Evolutionary conservation across 2,113 vertebrate species (phyloP), one percentile per base, ranked within the genome.

Genomic region (Scopus umbretta): DNA sequence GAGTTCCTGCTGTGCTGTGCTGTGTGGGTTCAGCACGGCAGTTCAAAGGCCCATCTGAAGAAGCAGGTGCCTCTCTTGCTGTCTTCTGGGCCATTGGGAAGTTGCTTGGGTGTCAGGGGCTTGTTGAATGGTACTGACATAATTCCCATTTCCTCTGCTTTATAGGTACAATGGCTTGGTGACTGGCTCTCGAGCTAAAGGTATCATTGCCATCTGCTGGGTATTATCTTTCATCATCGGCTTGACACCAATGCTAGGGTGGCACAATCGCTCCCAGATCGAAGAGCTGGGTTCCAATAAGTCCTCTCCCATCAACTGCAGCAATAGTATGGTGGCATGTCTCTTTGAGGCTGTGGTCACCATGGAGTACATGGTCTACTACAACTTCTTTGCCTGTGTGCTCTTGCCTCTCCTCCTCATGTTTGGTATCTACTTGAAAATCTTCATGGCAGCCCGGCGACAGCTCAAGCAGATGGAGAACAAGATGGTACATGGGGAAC

Each of bases 351-450:
- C 96, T 1, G 99, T 99, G 96, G 99, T 99, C 53, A 97, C 97
- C 93, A 99, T 99, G 99, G 97, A 98, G 88, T 99, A 99, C 87
- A 99, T 99, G 99, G 99, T 99, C 61, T 99, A 99, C 97, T 99
- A 99, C 96, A 99, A 99, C 97, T 99, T 99, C 96, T 98, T 99
- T 4, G 99, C 98, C 13, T 99, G 99, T 3, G 99, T 99, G 6
- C 97, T 99, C 58, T 86, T 99, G 52, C 99, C 99, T 4, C 98
- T 99, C 83, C 97, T 99, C 73, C 97, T 99, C 80, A 99, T 99
- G 99, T 97, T 99, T 89, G 99, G 97, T 63, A 99, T 99, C 97
- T 99, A 99, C 97, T 84, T 99, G 97, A 98, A 99, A 43, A 99
- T 99, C 97, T 99, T 99, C 96, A 99, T 99, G 99, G 99, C 98